phyloP scores from a whole-genome alignment of 2,113 vertebrate species.

The Arenaria interpres region DNA sequence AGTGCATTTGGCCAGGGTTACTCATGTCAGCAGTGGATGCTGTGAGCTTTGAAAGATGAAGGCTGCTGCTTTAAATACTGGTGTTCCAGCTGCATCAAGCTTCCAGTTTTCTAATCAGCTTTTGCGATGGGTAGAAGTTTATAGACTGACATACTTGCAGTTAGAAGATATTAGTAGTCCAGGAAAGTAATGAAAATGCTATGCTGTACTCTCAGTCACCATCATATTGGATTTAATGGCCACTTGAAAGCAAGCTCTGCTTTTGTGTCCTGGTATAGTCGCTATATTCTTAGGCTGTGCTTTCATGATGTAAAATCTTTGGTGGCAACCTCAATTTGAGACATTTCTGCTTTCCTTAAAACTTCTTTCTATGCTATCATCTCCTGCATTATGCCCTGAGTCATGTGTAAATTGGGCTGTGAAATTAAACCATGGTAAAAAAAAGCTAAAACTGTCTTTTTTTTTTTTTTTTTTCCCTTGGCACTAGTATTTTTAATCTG shows the following conservation, averaged over 20 bases:
- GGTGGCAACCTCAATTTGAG: background rate
- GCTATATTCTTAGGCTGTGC: background rate
- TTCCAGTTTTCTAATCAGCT: background rate
- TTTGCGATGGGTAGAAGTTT: background rate
- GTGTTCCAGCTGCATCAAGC: background rate
- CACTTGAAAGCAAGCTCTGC: background rate
- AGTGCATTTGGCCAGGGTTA: background rate
- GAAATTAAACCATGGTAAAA: background rate
- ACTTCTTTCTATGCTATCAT: background rate
- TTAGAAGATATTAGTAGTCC: background rate
- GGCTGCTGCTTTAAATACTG: background rate
- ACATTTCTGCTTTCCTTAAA: background rate
- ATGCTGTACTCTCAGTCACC: background rate
- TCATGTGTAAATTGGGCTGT: background rate
- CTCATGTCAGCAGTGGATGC: background rate
- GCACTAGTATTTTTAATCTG: constrained; percentile 27
- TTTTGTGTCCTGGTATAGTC: background rate
- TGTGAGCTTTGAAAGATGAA: background rate
- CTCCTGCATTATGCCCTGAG: background rate
- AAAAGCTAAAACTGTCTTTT: fast-evolving
- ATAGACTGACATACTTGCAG: background rate
- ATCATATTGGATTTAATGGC: background rate
- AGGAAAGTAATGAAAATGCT: background rate
- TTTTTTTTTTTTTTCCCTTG: background rate
- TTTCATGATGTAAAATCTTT: background rate